Conservation (phyloP, 2,113 vertebrate genomes). For the Halcyon malimbica region DNA sequence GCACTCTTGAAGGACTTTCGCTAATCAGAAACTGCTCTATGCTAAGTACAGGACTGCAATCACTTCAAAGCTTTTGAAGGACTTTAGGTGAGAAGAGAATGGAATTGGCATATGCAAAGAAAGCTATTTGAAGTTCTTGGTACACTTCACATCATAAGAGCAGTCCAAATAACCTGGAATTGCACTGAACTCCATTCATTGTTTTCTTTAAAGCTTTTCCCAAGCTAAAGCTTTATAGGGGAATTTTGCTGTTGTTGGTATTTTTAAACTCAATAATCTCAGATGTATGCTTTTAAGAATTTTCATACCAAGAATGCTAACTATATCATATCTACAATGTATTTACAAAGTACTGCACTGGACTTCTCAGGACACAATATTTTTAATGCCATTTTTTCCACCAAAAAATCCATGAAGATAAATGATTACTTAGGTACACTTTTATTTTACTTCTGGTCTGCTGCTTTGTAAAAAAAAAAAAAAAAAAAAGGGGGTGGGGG, state of each 20-base stretch:
- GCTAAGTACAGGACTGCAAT: conserved; percentile 15
- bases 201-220: neutral
- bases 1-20: conserved; percentile 28
- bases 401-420: neutral
- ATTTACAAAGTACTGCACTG: neutral
- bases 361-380: neutral
- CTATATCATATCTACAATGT: neutral
- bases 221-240: neutral
- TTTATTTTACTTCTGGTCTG: neutral
- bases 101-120: neutral
- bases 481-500: neutral
- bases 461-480: neutral
- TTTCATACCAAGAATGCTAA: neutral
- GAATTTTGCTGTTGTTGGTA: neutral
- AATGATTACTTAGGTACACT: neutral
- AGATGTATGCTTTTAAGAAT: neutral
- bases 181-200: neutral
- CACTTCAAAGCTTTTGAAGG: conserved; percentile 65
- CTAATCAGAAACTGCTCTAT: conserved; percentile 36
- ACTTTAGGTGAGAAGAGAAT: conserved; percentile 35
- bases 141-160: conserved; percentile 41
- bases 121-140: conserved; percentile 21
- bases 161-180: conserved; percentile 31
- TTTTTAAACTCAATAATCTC: neutral
- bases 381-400: neutral